phyloP scores from a whole-genome alignment of 2,888 invertebrate species.

The Nemapogon koenigi region DNA sequence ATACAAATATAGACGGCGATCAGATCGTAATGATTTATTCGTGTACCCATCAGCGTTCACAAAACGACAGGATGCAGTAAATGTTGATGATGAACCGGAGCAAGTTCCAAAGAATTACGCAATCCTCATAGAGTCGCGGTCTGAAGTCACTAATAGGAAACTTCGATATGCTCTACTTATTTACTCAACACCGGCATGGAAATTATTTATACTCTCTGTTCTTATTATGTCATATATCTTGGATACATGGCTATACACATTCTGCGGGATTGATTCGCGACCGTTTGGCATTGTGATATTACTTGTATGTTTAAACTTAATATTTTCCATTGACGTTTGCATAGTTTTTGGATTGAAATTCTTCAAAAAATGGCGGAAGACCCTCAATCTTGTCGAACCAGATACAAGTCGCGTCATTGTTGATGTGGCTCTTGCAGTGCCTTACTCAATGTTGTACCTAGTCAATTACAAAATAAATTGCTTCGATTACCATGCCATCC shows the following conservation, averaged over 20 bases:
- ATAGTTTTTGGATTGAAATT: slow-evolving; percentile 44
- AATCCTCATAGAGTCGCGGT: slow-evolving; percentile 40
- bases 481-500: slow-evolving; percentile 37
- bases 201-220: slow-evolving; percentile 35
- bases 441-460: slow-evolving; percentile 42
- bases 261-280: slow-evolving; percentile 26
- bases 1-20: slow-evolving; percentile 35
- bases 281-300: slow-evolving; percentile 33
- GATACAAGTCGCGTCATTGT: slow-evolving; percentile 33
- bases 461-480: slow-evolving; percentile 20
- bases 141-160: slow-evolving; percentile 39
- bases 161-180: slow-evolving; percentile 37
- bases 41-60: neutral
- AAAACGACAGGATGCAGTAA: neutral
- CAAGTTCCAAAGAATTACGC: slow-evolving; percentile 40
- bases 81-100: slow-evolving; percentile 26
- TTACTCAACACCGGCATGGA: slow-evolving; percentile 45
- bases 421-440: slow-evolving; percentile 39
- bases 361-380: slow-evolving; percentile 48
- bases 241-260: slow-evolving; percentile 46
- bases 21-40: slow-evolving; percentile 25
- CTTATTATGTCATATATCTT: slow-evolving; percentile 40
- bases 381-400: slow-evolving; percentile 51
- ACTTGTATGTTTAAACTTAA: slow-evolving; percentile 34
- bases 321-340: slow-evolving; percentile 39